Evolutionary conservation across 1,140 invertebrate genomes (phyloP).

Genomic region (Branchinecta lindahli): DNA sequence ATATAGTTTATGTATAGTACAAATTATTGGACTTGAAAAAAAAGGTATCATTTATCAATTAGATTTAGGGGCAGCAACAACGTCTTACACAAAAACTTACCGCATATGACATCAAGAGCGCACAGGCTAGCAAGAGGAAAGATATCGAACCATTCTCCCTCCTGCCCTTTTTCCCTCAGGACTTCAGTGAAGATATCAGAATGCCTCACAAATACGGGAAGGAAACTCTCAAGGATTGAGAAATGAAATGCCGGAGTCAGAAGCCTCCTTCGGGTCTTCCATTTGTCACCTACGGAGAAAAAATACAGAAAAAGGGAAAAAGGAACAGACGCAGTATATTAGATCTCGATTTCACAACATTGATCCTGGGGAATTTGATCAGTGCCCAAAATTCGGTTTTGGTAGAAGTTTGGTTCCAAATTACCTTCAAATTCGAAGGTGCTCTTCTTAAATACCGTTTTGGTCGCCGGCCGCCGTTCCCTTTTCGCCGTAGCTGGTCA

Average conservation of each 20-base stretch:
- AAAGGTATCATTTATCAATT: no score
- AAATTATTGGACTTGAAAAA: no score
- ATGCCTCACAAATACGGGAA: conserved; percentile 42
- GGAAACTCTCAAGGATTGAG: conserved; percentile 42
- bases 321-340: not conserved
- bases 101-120: conserved; percentile 42
- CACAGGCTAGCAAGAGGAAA: conserved; percentile 37
- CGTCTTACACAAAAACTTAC: conserved; percentile 28
- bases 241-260: conserved; percentile 49
- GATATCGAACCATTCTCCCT: conserved; percentile 31
- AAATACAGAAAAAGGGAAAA: not conserved
- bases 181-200: conserved; percentile 33
- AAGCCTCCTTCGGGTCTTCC: conserved; percentile 39
- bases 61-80: no score
- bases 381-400: no score
- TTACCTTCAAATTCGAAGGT: no score
- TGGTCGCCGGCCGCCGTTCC: no score
- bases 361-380: no score
- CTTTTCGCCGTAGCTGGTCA: no score
- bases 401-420: no score
- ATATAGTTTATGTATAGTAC: no score
- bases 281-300: conserved; percentile 33
- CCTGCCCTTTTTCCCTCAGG: conserved; percentile 25
- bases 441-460: no score
- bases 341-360: not conserved